Evolutionary conservation across 2,113 vertebrate species (phyloP).

Genomic region (Megaceryle maxima): DNA sequence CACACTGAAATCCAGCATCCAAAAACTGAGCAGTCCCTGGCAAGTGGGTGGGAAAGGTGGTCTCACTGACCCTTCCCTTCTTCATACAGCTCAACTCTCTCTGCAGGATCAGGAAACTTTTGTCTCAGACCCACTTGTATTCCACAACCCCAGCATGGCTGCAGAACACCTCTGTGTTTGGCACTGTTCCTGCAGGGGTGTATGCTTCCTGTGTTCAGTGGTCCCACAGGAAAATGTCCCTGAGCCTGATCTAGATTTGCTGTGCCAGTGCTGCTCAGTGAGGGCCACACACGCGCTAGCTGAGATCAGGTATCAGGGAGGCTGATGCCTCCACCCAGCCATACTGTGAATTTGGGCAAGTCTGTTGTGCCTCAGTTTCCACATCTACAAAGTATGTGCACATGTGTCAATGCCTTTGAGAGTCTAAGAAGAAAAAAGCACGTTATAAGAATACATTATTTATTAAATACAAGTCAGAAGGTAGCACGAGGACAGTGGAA

Average conservation of each 20-base stretch:
- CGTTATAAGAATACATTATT: not conserved
- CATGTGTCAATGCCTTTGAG: not conserved
- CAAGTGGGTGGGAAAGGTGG: not conserved
- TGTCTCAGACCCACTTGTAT: not conserved
- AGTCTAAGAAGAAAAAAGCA: not conserved
- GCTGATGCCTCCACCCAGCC: not conserved
- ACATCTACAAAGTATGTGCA: not conserved
- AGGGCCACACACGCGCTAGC: not conserved
- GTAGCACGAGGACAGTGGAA: not conserved
- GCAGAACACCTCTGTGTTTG: accelerated
- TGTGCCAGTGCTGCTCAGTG: not conserved
- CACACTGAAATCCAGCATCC: not conserved
- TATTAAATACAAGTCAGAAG: not conserved
- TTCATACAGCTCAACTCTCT: not conserved
- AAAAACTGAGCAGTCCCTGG: not conserved
- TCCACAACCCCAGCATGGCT: not conserved
- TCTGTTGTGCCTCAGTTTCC: not conserved
- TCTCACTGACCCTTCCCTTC: not conserved
- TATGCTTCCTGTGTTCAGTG: not conserved
- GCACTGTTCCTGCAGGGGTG: not conserved
- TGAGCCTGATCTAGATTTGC: accelerated
- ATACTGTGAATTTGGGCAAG: not conserved
- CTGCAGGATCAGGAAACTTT: not conserved
- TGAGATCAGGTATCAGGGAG: not conserved
- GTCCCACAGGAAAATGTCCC: not conserved